phyloP scores from a whole-genome alignment of 1,140 invertebrate genomes.

The Lepidostoma basale region DNA sequence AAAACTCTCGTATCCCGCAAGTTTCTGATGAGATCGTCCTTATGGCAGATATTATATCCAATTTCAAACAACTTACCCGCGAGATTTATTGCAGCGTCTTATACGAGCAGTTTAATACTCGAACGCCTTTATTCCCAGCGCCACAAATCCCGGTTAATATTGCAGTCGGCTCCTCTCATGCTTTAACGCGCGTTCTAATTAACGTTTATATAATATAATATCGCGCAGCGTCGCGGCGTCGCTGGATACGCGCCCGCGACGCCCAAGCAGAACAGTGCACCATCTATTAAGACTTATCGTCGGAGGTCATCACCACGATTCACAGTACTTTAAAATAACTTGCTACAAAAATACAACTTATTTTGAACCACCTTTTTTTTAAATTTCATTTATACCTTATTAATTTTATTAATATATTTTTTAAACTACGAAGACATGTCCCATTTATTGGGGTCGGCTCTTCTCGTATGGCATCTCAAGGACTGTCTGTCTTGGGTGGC shows the following conservation, averaged over 20 bases:
- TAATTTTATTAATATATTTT: too few relatives aligned
- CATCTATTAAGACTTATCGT: conserved; percentile 6
- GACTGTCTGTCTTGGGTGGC: too few relatives aligned
- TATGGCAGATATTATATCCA: conserved; percentile 10
- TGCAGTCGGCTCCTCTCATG: conserved; percentile 20
- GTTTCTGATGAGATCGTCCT: neutral
- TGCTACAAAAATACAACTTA: too few relatives aligned
- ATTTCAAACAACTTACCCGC: neutral
- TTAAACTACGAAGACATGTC: too few relatives aligned
- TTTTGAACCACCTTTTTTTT: too few relatives aligned
- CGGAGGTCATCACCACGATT: conserved; percentile 19
- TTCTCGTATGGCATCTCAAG: too few relatives aligned
- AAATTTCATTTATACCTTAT: too few relatives aligned
- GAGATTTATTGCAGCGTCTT: conserved; percentile 12
- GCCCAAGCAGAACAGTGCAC: neutral
- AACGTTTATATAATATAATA: conserved; percentile 31
- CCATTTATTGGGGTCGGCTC: too few relatives aligned
- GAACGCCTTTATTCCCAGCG: conserved; percentile 21
- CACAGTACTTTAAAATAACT: too few relatives aligned
- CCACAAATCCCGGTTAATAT: conserved; percentile 28
- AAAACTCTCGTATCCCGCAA: neutral
- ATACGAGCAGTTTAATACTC: conserved; percentile 10
- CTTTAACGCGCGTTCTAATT: conserved; percentile 34
- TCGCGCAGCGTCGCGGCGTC: conserved; percentile 6
- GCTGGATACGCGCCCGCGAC: conserved; percentile 4